phyloP scores from a whole-genome alignment of 2,797 vertebrate species.

The Helicolenus hilgendorfi region DNA sequence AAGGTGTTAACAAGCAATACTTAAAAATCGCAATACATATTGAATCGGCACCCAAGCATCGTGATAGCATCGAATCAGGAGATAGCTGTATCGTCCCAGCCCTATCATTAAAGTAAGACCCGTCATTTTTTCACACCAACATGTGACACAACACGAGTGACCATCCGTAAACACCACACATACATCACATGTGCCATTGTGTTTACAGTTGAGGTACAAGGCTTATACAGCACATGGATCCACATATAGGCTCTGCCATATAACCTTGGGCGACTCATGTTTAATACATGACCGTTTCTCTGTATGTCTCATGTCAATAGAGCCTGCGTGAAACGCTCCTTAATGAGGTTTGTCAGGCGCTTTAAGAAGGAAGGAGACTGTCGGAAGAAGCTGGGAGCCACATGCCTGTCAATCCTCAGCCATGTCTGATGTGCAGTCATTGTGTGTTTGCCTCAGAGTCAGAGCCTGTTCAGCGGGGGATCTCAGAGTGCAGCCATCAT shows the following conservation, averaged over 20 bases:
- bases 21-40: neutral
- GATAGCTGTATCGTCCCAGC: neutral
- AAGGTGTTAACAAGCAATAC: neutral
- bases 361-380: slow-evolving; percentile 64
- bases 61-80: neutral
- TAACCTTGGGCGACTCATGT: slow-evolving; percentile 59
- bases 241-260: neutral
- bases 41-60: neutral
- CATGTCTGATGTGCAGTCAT: slow-evolving; percentile 83
- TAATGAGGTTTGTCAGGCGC: slow-evolving; percentile 81
- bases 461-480: slow-evolving; percentile 42
- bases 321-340: slow-evolving; percentile 43
- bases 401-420: slow-evolving; percentile 82
- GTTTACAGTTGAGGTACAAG: slow-evolving; percentile 9
- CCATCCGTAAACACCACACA: slow-evolving; percentile 15
- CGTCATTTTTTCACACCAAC: slow-evolving; percentile 2
- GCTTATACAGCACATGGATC: neutral
- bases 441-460: slow-evolving; percentile 76
- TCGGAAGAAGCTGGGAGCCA: slow-evolving; percentile 75
- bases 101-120: neutral
- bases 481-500: slow-evolving; percentile 54
- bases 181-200: neutral
- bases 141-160: slow-evolving; percentile 1
- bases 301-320: slow-evolving; percentile 68
- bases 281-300: slow-evolving; percentile 68